Evolutionary conservation across 64 coral and sea anemone genomes (phyloP), one percentile per base, ranked within the genome.

Genomic region (Montipora capricornis): DNA sequence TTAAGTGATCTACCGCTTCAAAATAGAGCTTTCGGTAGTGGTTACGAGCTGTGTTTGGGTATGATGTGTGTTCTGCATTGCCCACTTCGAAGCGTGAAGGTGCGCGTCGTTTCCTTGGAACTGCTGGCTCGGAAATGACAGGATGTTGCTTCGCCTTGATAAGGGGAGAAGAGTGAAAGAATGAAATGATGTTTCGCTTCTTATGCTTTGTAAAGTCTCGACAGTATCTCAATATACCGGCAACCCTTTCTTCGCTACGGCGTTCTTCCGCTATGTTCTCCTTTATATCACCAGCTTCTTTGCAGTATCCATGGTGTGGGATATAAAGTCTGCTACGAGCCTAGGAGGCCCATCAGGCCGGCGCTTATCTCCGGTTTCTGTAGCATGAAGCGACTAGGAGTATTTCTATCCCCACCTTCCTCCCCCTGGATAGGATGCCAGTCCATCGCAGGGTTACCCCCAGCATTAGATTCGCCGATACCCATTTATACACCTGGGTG

Each of bases 21-120:
- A 82, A 92, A 49, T 81, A 92, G 71, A 85, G 59, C 73, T 75
- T 92, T 47, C 90, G 81, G 74, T 92, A 86, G 13, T 92, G 80
- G 57, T 73, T 73, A 75, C 19, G 68, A 51, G 78, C 62, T 47
- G 44, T 91, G 55, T 17, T 52, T 29, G 60, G 77, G 68, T 68
- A 92, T 44, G 74, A 69, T 4, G 49, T 29, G 29, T 29, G 55
- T 44, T 90, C 88, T 79, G 55, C 49, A 52, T 5, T 66, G 17
- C 82, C 82, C 61, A 47, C 37, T 86, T 86, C 82, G 60, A 68
- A 86, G 60, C 59, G 22, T 37, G 82, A 46, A 86, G 88, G 75
- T 74, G 75, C 76, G 6, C 50, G 69, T 79, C 76, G 48, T 45
- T 79, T 90, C 66, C 88, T 77, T 79, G 88, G 88, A 50, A 76